A percentile compares a stretch with the other conserved stretches of the same genome.
These are phyloP conservation scores for Pica pica DNA, from an alignment of 2,113 vertebrate species.

Conservation along the genomic window DNA sequence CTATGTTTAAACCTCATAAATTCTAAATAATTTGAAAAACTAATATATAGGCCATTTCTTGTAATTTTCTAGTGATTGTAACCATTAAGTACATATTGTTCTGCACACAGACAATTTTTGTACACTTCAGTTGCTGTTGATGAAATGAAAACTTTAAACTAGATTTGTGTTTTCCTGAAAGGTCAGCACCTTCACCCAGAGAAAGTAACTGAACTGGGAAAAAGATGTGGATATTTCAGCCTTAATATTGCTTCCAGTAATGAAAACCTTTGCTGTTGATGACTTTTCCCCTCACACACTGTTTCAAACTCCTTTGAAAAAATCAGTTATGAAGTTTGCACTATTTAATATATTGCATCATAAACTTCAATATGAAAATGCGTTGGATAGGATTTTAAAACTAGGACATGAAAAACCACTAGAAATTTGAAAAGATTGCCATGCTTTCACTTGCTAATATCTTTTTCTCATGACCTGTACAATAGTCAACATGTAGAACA, in stretches of 20 bases:
- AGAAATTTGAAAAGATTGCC: background rate
- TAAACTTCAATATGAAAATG: background rate
- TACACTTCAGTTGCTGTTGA: background rate
- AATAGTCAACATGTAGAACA: background rate
- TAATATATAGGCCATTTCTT: background rate
- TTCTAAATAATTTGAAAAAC: background rate
- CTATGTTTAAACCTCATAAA: background rate
- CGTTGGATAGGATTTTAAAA: background rate
- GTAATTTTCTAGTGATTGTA: background rate
- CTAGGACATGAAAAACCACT: background rate
- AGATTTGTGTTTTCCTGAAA: background rate
- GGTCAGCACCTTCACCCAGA: background rate
- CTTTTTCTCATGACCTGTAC: background rate
- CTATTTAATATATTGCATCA: background rate
- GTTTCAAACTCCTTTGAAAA: background rate
- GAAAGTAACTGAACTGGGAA: background rate
- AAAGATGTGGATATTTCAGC: background rate
- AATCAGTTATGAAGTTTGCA: background rate
- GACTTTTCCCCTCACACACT: accelerated
- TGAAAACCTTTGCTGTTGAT: background rate
- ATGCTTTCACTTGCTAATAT: background rate
- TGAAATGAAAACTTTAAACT: background rate
- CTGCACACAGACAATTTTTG: background rate
- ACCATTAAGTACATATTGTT: background rate
- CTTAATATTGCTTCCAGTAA: background rate